Evolutionary conservation across 2,888 invertebrate genomes (phyloP), one percentile per base, ranked within the genome.

Genomic region (Itoplectis maculator): DNA sequence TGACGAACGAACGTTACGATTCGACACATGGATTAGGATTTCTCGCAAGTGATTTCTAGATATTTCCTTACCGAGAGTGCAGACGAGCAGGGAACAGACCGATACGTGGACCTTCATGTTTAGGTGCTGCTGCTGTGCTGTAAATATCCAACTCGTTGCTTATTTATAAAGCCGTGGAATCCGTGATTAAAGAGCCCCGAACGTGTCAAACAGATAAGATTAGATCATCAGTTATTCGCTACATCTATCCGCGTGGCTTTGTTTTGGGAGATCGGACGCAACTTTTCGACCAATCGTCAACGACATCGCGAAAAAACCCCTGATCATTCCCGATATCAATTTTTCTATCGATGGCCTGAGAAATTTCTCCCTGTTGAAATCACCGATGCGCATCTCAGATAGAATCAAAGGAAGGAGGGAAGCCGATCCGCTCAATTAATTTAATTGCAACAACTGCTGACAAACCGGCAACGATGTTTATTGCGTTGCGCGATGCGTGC

Each of bases 111-210:
- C 49, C 85, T 70, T 82, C 90, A 90, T 89, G 84, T 83, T 88
- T 79, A 13, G 69, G 37, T 72, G 73, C 74, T 18, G 65, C 29
- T 82, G 63, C 80, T 83, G 73, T 86, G 76, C 49, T 83, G 70
- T 9, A 40, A 66, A 29, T 51, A n/a, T 13, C 51, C 8, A 5
- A 40, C 8, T 11, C 18, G 29, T 29, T 47, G 7, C 29, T 45
- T 61, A 18, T 79, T 89, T 89, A 89, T 89, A 89, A 88, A 87
- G 86, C 78, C 45, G 20, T 23, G 18, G 35, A n/a, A 29, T 51
- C 49, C 23, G 63, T 35, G 79, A 79, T 82, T 35, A 37, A 75
- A 40, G 15, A 61, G 47, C 18, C n/a, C 49, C 66, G 47, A 77
- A 79, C 18, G 29, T 69, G 37, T 59, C n/a, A 15, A 5, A 23